Percentiles rank a stretch among this genome's conserved stretches.
These are phyloP conservation scores for Helicoverpa zea DNA, from an alignment of 1,140 invertebrate genomes.

Conservation along the genomic window DNA sequence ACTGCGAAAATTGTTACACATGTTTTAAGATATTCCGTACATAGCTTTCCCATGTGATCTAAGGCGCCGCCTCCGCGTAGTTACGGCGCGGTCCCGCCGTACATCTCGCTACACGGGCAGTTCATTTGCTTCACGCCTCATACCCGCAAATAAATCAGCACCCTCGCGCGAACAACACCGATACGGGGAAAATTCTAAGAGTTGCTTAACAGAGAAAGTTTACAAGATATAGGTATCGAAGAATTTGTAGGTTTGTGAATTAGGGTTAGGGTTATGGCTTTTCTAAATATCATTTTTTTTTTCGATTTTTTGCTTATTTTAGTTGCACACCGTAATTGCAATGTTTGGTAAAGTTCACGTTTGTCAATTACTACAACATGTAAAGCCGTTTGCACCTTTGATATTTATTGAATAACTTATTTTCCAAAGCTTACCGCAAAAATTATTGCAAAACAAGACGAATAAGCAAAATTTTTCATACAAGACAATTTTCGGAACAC, in stretches of 20 bases:
- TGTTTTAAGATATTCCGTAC: conserved; percentile 60
- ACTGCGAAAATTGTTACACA: conserved; percentile 49
- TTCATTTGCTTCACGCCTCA: conserved; percentile 84
- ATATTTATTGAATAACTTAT: neutral
- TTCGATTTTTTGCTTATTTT: too few species aligned
- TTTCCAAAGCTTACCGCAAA: neutral
- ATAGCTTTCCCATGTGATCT: conserved; percentile 63
- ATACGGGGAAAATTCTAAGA: conserved; percentile 48
- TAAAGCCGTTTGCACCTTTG: neutral
- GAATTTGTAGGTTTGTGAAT: neutral
- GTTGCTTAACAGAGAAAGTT: conserved; percentile 44
- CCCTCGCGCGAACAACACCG: conserved; percentile 53
- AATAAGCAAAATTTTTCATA: conserved; percentile 32
- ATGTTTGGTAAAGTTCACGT: too few species aligned
- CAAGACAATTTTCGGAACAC: conserved; percentile 35
- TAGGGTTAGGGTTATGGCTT: neutral
- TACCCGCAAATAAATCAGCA: conserved; percentile 84
- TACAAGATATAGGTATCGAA: neutral
- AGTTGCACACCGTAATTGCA: too few species aligned
- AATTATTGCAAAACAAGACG: conserved; percentile 2
- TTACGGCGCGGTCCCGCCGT: conserved; percentile 70
- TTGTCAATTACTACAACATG: too few species aligned
- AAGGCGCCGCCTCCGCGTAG: conserved; percentile 64
- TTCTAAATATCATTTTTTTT: neutral
- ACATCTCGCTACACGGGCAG: conserved; percentile 77